Percentiles rank a stretch among this genome's conserved stretches.
Conservation (phyloP, 2,797 vertebrate species). For the Tolypeutes matacus region DNA sequence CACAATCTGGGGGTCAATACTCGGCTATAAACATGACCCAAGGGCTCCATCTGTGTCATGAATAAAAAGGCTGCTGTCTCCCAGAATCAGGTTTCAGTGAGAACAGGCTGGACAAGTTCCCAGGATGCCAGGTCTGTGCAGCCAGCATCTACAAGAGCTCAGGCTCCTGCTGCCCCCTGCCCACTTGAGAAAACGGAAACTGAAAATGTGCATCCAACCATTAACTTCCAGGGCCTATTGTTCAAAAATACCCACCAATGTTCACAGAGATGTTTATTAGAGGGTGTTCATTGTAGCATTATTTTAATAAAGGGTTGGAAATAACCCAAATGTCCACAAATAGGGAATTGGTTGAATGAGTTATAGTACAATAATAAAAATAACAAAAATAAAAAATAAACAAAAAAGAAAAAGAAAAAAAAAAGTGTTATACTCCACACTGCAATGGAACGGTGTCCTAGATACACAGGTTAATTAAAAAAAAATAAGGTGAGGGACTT, state of each 20-base stretch:
- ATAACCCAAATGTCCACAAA: neutral
- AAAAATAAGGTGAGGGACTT: neutral
- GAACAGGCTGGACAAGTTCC: neutral
- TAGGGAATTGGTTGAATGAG: neutral
- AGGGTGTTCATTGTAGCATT: neutral
- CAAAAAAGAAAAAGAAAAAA: neutral
- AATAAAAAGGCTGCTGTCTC: neutral
- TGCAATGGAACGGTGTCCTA: constrained; percentile 6
- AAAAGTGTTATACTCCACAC: neutral
- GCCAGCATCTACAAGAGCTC: neutral
- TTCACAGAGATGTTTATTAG: neutral
- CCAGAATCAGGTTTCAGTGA: neutral
- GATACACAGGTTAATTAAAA: neutral
- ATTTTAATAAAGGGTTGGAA: neutral
- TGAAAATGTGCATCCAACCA: neutral
- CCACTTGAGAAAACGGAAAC: neutral
- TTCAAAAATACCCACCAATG: neutral
- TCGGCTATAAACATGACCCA: neutral
- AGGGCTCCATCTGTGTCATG: neutral
- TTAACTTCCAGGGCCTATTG: neutral
- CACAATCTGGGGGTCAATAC: neutral
- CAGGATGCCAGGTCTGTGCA: neutral
- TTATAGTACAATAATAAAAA: neutral
- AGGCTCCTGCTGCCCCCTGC: neutral
- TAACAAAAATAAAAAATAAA: neutral